These are phyloP conservation scores for Mesoclemmys tuberculata DNA, from an alignment of 2,113 vertebrate genomes.

Conservation along the genomic window DNA sequence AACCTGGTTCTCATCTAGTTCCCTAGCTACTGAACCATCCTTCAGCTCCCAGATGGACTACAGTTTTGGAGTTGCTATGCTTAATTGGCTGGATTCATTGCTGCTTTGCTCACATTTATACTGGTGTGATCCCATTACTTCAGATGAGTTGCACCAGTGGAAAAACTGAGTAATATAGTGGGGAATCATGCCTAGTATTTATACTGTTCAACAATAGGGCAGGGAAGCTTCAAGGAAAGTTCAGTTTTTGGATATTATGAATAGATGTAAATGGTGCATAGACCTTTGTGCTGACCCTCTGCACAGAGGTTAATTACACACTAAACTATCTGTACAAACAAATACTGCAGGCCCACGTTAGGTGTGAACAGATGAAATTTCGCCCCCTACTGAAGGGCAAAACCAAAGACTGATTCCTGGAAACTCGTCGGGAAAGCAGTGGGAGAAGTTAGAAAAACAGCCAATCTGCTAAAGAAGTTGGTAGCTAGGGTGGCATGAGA, in stretches of 20 bases:
- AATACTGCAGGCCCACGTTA: background rate
- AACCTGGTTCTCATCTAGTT: background rate
- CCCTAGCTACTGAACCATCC: background rate
- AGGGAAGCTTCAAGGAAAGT: background rate
- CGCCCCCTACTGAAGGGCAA: slow-evolving; percentile 1
- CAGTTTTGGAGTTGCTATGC: background rate
- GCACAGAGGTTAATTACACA: slow-evolving; percentile 1
- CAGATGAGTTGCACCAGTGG: background rate
- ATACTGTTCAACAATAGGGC: background rate
- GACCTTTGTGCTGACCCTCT: background rate
- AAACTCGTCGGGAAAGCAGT: slow-evolving; percentile 47
- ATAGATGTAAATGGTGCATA: background rate
- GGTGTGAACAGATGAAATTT: slow-evolving; percentile 30
- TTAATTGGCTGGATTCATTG: background rate
- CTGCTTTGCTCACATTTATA: background rate
- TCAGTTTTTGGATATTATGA: background rate
- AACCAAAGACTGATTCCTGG: slow-evolving; percentile 23
- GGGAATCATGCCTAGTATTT: background rate
- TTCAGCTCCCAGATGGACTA: background rate
- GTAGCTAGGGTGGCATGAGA: slow-evolving; percentile 17
- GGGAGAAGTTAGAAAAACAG: slow-evolving; percentile 13
- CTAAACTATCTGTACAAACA: background rate
- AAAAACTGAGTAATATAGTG: background rate
- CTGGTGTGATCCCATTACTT: background rate
- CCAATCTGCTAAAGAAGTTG: slow-evolving; percentile 56